phyloP scores from a whole-genome alignment of 2,888 invertebrate species.

The Diploptera punctata region DNA sequence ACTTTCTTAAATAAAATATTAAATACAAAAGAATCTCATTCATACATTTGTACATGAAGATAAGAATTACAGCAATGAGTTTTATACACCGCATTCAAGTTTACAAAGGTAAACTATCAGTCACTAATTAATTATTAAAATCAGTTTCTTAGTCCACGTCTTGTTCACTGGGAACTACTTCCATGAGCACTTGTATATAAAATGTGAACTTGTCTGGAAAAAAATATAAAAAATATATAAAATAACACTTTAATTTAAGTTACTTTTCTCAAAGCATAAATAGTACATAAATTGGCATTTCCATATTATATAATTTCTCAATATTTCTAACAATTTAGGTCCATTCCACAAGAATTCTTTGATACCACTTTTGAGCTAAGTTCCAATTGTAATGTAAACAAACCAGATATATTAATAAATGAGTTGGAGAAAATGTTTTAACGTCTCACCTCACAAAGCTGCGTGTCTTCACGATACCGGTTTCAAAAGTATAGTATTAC shows the following conservation, averaged over 20 bases:
- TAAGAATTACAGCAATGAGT: neutral
- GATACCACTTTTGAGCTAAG: no score
- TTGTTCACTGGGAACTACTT: slow-evolving; percentile 18
- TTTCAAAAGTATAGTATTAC: no score
- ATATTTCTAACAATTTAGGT: no score
- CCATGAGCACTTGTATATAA: slow-evolving; percentile 21
- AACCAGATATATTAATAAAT: no score
- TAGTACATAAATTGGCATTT: neutral
- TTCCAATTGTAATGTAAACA: no score
- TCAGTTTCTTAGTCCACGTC: neutral
- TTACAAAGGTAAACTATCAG: neutral
- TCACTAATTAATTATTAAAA: neutral
- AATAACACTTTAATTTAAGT: neutral
- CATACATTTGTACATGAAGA: neutral
- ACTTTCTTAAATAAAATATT: no score
- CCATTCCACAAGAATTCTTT: no score
- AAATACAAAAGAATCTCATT: neutral
- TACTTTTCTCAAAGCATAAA: neutral
- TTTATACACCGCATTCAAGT: neutral
- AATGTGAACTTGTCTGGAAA: slow-evolving; percentile 19
- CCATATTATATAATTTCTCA: neutral
- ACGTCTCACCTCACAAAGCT: no score
- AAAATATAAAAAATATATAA: neutral
- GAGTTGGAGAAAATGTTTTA: no score
- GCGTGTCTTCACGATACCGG: no score